Evolutionary conservation across 2,888 invertebrate species (phyloP).

Genomic region (Lepidonotus clava): DNA sequence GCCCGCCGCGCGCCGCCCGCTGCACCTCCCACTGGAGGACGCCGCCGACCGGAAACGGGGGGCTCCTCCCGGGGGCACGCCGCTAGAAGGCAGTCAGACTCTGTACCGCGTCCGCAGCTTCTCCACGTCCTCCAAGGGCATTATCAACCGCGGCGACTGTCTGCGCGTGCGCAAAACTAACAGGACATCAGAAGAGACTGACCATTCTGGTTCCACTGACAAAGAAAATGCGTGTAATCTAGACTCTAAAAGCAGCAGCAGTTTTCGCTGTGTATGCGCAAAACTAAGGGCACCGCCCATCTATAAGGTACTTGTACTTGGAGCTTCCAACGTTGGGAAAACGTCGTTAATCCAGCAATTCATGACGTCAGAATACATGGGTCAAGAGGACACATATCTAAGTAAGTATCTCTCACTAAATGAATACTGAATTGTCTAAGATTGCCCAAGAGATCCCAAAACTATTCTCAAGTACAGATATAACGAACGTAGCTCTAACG

Average conservation of each 20-base stretch:
- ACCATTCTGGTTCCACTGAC: neutral
- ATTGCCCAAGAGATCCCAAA: too few species aligned
- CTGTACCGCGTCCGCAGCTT: neutral
- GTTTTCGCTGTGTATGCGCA: neutral
- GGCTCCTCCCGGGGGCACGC: neutral
- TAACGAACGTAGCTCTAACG: too few species aligned
- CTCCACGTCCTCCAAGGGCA: constrained; percentile 34
- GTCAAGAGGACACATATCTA: constrained; percentile 85
- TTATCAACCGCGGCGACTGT: constrained; percentile 32
- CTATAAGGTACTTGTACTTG: constrained; percentile 85
- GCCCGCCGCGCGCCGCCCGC: neutral
- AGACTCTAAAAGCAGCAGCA: neutral
- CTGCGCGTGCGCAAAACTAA: neutral
- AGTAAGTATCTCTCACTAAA: neutral
- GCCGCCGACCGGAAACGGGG: neutral
- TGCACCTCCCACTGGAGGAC: neutral
- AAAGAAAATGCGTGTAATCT: neutral
- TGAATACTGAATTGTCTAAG: neutral
- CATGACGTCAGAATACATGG: constrained; percentile 86
- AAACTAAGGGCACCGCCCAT: constrained; percentile 67
- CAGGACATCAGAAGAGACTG: neutral
- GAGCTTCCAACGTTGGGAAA: constrained; percentile 86
- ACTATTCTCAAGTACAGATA: too few species aligned
- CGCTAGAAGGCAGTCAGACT: neutral
- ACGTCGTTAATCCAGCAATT: constrained; percentile 87